Evolutionary conservation across 1,140 invertebrate species (phyloP).

Genomic region (Drosophila santomea): DNA sequence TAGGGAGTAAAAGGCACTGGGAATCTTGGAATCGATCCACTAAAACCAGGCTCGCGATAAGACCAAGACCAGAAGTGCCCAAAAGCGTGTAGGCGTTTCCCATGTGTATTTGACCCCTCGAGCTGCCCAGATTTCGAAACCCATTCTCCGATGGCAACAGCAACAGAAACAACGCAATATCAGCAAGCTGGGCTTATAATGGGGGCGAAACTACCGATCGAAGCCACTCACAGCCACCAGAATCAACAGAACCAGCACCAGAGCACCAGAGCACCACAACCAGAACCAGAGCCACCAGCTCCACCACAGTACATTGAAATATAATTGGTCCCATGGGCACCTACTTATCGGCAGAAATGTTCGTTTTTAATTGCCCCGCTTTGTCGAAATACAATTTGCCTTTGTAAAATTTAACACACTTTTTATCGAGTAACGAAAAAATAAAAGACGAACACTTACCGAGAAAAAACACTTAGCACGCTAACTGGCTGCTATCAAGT

Average conservation of each 20-base stretch:
- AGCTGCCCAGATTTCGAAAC: slow-evolving; percentile 13
- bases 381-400: slow-evolving; percentile 26
- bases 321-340: slow-evolving; percentile 55
- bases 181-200: slow-evolving; percentile 42
- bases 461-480: slow-evolving; percentile 55
- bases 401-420: slow-evolving; percentile 41
- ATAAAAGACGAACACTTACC: slow-evolving; percentile 39
- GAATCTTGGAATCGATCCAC: slow-evolving; percentile 3
- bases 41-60: slow-evolving; percentile 16
- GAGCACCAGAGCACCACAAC: too few species aligned
- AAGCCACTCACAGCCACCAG: slow-evolving; percentile 31
- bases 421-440: slow-evolving; percentile 42
- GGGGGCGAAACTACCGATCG: slow-evolving; percentile 53
- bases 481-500: slow-evolving; percentile 51
- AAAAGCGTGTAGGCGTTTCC: slow-evolving; percentile 16
- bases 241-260: neutral
- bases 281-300: slow-evolving; percentile 3
- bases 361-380: slow-evolving; percentile 36
- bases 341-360: slow-evolving; percentile 52
- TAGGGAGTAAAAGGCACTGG: neutral
- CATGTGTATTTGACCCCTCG: slow-evolving; percentile 37
- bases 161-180: slow-evolving; percentile 13
- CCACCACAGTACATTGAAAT: slow-evolving; percentile 9
- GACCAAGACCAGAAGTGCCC: slow-evolving; percentile 30
- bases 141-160: neutral